phyloP scores from a whole-genome alignment of 2,888 invertebrate genomes.

The Sepiola atlantica region DNA sequence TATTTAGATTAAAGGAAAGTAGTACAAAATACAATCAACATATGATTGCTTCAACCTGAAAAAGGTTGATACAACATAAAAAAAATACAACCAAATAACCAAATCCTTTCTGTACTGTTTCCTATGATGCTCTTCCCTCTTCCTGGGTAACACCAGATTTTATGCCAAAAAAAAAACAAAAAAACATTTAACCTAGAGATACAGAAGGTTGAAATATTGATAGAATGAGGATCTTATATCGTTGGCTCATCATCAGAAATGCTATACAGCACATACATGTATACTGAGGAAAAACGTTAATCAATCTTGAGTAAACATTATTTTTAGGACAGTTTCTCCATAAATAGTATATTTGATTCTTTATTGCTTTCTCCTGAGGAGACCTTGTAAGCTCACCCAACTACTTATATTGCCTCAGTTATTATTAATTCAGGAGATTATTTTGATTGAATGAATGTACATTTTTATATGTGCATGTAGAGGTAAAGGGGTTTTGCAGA shows the following conservation, averaged over 20 bases:
- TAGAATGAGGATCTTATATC: neutral
- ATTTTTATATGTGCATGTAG: neutral
- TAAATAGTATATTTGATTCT: neutral
- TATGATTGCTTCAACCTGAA: too few relatives aligned
- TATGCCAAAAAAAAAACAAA: too few relatives aligned
- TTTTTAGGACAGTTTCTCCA: neutral
- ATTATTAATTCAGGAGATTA: neutral
- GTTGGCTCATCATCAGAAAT: neutral
- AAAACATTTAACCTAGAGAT: too few relatives aligned
- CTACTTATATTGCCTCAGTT: neutral
- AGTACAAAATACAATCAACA: too few relatives aligned
- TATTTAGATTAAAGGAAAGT: too few relatives aligned
- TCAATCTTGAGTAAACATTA: neutral
- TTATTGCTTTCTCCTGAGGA: neutral
- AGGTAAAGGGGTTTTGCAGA: too few relatives aligned
- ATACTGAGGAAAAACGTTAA: neutral
- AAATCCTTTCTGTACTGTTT: too few relatives aligned
- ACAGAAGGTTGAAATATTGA: neutral
- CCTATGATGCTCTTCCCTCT: too few relatives aligned
- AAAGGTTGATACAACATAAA: too few relatives aligned
- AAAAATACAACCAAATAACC: too few relatives aligned
- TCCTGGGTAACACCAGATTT: too few relatives aligned
- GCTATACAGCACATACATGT: neutral
- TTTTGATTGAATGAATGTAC: neutral
- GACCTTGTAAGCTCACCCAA: neutral